Conservation (phyloP, 2,888 invertebrate species). For the Cepaea hortensis region DNA sequence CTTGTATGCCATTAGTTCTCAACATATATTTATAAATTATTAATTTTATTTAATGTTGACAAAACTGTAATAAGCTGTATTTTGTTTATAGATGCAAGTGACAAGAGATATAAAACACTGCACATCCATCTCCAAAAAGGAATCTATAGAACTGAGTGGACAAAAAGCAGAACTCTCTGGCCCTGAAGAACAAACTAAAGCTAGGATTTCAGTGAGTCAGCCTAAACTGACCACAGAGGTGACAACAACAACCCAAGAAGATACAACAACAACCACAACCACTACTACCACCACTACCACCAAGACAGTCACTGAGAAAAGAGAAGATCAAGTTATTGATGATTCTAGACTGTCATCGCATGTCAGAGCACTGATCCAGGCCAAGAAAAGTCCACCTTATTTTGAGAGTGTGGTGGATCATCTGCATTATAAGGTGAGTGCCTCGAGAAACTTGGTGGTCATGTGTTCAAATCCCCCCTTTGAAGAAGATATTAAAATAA, state of each 20-base stretch:
- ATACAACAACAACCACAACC: slow-evolving; percentile 22
- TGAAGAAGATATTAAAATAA: no score
- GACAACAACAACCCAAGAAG: slow-evolving; percentile 22
- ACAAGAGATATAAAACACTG: not conserved
- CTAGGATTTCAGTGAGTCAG: not conserved
- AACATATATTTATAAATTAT: not conserved
- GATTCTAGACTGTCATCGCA: slow-evolving; percentile 36
- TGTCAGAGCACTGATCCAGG: slow-evolving; percentile 28
- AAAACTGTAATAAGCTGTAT: not conserved
- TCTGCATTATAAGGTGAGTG: slow-evolving; percentile 46
- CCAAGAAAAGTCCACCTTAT: slow-evolving; percentile 32
- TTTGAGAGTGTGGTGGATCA: slow-evolving; percentile 37
- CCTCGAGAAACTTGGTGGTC: no score
- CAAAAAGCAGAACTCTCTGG: slow-evolving; percentile 26
- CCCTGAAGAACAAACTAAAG: not conserved
- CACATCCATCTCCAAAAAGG: slow-evolving; percentile 38
- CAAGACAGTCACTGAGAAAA: slow-evolving; percentile 34
- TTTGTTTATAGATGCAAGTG: slow-evolving; percentile 13
- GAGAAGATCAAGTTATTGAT: slow-evolving; percentile 38
- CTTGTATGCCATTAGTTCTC: not conserved
- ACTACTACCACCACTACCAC: slow-evolving; percentile 37
- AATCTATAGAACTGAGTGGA: slow-evolving; percentile 38
- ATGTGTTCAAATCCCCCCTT: no score
- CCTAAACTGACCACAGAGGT: not conserved
- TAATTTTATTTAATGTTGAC: not conserved